These are phyloP conservation scores for Nasalis larvatus DNA, from an alignment of 2,113 vertebrate genomes.

Conservation along the genomic window DNA sequence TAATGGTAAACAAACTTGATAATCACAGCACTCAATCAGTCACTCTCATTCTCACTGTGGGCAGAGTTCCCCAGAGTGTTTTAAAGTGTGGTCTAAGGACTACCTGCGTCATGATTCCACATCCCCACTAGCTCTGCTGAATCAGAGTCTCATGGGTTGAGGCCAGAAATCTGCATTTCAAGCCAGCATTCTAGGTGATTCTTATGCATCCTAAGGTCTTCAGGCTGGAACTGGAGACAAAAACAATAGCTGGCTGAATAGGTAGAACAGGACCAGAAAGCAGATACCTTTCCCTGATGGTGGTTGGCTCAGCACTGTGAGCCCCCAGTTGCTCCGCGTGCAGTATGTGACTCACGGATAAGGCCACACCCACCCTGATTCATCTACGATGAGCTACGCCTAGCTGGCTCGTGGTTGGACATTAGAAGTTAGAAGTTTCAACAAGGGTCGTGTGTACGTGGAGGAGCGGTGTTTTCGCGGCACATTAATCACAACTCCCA, in stretches of 20 bases:
- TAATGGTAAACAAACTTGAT: not conserved
- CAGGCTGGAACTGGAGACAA: not conserved
- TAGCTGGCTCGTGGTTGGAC: not conserved
- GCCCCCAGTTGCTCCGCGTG: not conserved
- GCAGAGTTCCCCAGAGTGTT: not conserved
- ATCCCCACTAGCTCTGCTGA: not conserved
- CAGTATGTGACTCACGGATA: not conserved
- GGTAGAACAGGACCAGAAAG: not conserved
- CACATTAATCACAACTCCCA: not conserved
- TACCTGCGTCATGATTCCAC: not conserved
- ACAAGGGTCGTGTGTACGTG: not conserved
- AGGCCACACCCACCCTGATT: not conserved
- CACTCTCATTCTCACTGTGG: not conserved
- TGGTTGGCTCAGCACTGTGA: not conserved
- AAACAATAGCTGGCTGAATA: not conserved
- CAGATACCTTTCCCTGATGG: not conserved
- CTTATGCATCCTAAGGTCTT: not conserved
- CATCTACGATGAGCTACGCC: not conserved
- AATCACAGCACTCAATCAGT: not conserved
- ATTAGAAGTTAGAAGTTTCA: conserved; percentile 5
- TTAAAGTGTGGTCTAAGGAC: not conserved
- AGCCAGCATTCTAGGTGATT: not conserved
- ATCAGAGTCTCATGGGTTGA: not conserved
- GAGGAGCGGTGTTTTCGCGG: not conserved
- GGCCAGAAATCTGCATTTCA: not conserved